A percentile compares a stretch with the other conserved stretches of the same genome.
Conservation (phyloP, 2,113 vertebrate genomes). For the Perognathus longimembris region DNA sequence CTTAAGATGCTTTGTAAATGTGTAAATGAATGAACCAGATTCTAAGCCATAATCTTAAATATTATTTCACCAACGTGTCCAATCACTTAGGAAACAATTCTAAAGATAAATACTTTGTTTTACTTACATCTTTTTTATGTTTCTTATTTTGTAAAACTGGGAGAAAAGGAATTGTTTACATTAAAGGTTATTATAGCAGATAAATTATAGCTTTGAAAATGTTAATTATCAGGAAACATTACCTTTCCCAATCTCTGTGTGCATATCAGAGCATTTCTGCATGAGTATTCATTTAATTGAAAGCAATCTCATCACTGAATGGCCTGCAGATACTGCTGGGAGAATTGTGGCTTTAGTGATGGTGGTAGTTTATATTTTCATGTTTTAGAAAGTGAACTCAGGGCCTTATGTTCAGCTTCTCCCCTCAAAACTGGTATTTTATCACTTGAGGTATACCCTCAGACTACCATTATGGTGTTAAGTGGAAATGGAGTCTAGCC, state of each 20-base stretch:
- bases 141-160: too few species aligned
- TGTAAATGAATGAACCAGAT: not conserved
- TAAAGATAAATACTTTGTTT: not conserved
- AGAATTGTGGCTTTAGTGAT: not conserved
- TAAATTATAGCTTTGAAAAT: slow-evolving; percentile 38
- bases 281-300: slow-evolving; percentile 56
- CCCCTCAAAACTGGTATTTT: too few species aligned
- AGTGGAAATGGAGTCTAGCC: too few species aligned
- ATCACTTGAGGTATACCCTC: too few species aligned
- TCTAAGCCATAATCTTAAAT: too few species aligned
- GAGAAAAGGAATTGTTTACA: too few species aligned
- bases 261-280: not conserved
- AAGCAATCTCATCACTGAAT: slow-evolving; percentile 67
- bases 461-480: too few species aligned
- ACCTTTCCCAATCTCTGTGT: slow-evolving; percentile 18
- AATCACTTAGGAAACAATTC: too few species aligned
- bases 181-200: not conserved
- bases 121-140: not conserved
- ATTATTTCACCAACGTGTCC: too few species aligned
- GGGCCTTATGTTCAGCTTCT: too few species aligned
- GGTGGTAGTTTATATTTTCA: too few species aligned
- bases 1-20: not conserved
- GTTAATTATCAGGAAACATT: slow-evolving; percentile 18
- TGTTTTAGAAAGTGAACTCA: too few species aligned
- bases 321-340: not conserved